Percentiles rank a stretch among this genome's conserved stretches.
phyloP scores from a whole-genome alignment of 1,140 invertebrate species.

The Carposina sasakii region DNA sequence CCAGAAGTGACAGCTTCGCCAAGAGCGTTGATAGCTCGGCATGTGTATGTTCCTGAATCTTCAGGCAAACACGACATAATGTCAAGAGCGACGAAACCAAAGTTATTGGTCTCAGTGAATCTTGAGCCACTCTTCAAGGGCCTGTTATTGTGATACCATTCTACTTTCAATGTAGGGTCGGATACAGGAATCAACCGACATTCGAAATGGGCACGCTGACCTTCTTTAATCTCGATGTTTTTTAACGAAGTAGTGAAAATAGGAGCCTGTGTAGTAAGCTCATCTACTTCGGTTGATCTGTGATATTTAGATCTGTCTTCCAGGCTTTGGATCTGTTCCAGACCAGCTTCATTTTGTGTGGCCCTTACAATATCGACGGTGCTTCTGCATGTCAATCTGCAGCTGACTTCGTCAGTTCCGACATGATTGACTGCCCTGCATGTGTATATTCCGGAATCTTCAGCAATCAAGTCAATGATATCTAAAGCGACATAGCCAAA shows the following conservation, averaged over 20 bases:
- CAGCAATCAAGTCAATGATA: slow-evolving; percentile 91
- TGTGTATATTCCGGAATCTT: slow-evolving; percentile 95
- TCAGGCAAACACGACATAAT: slow-evolving; percentile 93
- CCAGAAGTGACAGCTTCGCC: slow-evolving; percentile 91
- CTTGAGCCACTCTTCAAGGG: slow-evolving; percentile 90
- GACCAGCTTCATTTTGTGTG: slow-evolving; percentile 87
- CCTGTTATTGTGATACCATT: slow-evolving; percentile 97
- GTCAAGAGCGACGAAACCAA: slow-evolving; percentile 94
- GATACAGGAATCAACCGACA: slow-evolving; percentile 96
- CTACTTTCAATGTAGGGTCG: slow-evolving; percentile 96
- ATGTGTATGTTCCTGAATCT: slow-evolving; percentile 93
- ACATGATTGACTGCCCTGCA: slow-evolving; percentile 92
- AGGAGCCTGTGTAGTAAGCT: slow-evolving; percentile 89
- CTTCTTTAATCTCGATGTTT: slow-evolving; percentile 94
- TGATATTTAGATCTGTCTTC: slow-evolving; percentile 87
- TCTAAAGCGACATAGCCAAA: slow-evolving; percentile 96
- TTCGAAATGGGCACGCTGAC: slow-evolving; percentile 96
- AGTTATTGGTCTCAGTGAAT: slow-evolving; percentile 94
- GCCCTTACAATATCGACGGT: slow-evolving; percentile 85
- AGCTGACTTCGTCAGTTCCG: slow-evolving; percentile 89
- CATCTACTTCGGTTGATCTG: slow-evolving; percentile 82
- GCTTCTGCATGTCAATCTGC: slow-evolving; percentile 80
- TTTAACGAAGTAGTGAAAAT: slow-evolving; percentile 93
- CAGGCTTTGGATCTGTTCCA: slow-evolving; percentile 90
- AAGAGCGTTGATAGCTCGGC: slow-evolving; percentile 87